Evolutionary conservation across 37 sponge, comb jelly and placozoan species (phyloP).

Genomic region (Aphrocallistes beatrix): DNA sequence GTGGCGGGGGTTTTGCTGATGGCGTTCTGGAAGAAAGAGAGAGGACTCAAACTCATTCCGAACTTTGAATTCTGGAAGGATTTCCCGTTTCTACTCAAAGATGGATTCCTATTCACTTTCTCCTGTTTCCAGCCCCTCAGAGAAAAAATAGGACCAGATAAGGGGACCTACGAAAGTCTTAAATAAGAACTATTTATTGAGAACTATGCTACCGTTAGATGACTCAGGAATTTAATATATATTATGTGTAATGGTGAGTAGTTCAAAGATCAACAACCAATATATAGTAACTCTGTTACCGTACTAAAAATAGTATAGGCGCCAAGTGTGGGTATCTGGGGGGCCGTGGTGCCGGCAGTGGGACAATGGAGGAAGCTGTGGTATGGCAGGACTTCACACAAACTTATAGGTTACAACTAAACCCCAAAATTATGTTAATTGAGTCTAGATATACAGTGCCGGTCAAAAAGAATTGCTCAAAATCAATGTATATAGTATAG

Average conservation of each 20-base stretch:
- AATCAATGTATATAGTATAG: too few species aligned
- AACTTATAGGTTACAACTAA: too few species aligned
- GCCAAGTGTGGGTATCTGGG: too few species aligned
- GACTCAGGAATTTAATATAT: neutral
- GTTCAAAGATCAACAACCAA: neutral
- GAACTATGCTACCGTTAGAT: neutral
- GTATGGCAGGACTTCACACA: too few species aligned
- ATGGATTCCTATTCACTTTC: constrained; percentile 3
- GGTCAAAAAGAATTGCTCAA: too few species aligned
- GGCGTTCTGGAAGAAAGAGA: constrained; percentile 39
- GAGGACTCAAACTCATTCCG: constrained; percentile 53
- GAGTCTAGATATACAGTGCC: too few species aligned
- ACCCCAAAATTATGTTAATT: too few species aligned
- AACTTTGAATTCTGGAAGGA: constrained; percentile 55
- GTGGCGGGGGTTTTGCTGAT: constrained; percentile 37
- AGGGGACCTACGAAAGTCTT: neutral
- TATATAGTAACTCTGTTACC: too few species aligned
- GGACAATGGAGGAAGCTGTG: too few species aligned
- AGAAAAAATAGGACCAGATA: neutral
- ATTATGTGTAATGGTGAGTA: neutral
- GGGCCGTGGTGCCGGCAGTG: too few species aligned
- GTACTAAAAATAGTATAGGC: too few species aligned
- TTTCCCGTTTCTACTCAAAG: constrained; percentile 52
- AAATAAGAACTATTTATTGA: neutral
- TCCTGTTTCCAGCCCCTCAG: neutral